Conservation (phyloP, 2,797 vertebrate genomes). For the Falco biarmicus region DNA sequence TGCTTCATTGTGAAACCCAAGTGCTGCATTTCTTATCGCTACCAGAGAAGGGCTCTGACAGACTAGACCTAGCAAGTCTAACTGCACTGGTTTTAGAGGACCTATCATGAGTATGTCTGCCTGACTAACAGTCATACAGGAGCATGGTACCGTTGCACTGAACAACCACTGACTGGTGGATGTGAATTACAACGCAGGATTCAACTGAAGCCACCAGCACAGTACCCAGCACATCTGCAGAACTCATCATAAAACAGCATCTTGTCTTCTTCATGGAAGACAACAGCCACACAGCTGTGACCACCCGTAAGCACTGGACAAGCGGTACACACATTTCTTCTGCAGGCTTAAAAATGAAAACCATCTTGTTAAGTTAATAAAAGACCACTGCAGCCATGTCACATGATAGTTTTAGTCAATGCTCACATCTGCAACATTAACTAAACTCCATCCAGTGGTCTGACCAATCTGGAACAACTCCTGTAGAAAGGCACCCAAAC, state of each 20-base stretch:
- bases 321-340: neutral
- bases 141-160: fast-evolving
- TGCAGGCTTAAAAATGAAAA: neutral
- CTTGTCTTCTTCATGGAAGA: neutral
- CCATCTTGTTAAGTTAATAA: neutral
- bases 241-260: neutral
- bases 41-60: neutral
- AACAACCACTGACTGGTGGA: neutral
- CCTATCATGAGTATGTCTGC: fast-evolving
- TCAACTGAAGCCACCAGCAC: neutral
- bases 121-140: neutral
- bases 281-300: neutral
- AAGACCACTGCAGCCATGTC: neutral
- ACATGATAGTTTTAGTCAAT: neutral
- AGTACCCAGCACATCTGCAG: neutral
- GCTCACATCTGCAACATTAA: neutral
- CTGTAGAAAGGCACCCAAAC: neutral
- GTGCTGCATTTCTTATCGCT: neutral
- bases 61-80: neutral
- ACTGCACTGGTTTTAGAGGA: neutral
- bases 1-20: neutral
- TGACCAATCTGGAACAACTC: neutral
- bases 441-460: neutral
- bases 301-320: neutral
- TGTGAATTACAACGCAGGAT: neutral